Evolutionary conservation across 2,797 vertebrate species (phyloP), one percentile per base, ranked within the genome.

Genomic region (Sebastes miniatus): DNA sequence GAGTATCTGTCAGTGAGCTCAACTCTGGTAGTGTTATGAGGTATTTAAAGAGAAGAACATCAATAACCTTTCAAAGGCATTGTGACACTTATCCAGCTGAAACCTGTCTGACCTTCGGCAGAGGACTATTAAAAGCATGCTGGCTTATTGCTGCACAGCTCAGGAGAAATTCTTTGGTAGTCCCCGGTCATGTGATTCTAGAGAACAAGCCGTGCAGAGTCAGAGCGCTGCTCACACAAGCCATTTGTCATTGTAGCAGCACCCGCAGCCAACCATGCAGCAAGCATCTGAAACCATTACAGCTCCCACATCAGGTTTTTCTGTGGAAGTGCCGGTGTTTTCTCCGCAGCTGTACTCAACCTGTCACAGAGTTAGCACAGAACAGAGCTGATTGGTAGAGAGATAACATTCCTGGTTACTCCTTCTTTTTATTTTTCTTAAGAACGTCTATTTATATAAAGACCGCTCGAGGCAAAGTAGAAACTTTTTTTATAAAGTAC

Each of bases 131-230:
- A 63, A 77, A 73, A 84, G 73, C 27, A 3, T 1, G 1, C 11
- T 10, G 14, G 65, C 24, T 81, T 54, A 22, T n/a, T 57, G 0
- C 11, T 18, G 25, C 1, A 9, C 2, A 1, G 3, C 25, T 91
- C 62, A 6, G 59, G 27, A 76, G 89, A 93, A 94, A 88, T 95
- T 95, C 90, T 77, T 73, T 89, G 79, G 92, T 90, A 95, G 62
- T 58, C 4, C 4, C 7, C 54, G 63, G 77, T 85, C 82, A 88
- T 66, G 77, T 89, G 86, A 85, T 95, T 95, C 94, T 76, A 85
- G 12, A 90, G 91, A 95, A 94, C 3, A 31, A 31, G 59, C 11
- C 6, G 18, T 18, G n/a, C 63, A 70, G 43, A 69, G 24, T 71
- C 14, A 71, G 47, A 73, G 50, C 34, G 2, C 72, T 76, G 77